Base-by-base conservation (phyloP, 2,113 vertebrate genomes). In the Monopterus albus region DNA sequence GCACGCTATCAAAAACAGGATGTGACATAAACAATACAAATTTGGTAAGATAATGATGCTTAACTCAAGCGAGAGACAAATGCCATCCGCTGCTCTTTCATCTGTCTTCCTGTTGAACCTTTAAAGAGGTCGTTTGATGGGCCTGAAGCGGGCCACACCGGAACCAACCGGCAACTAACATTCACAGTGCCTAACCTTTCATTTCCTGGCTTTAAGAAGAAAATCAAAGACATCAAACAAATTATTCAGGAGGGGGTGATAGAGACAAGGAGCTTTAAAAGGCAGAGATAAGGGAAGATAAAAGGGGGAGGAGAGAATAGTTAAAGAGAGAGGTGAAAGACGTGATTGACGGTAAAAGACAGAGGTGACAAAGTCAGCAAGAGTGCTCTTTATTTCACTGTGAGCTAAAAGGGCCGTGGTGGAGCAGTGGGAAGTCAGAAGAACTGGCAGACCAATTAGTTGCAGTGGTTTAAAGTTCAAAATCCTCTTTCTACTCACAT, bases 161-260 rank as follows among this genome's bases (percentile, higher is more conserved):
- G 79, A 74, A 74, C 49, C 55, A 23, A 49, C 42, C 62, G 8
- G 40, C 67, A 4, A 33, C 65, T 73, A 72, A 73, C 68, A 75
- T 79, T 79, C 74, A 38, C 55, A 67, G 65, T 25, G 2, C 18
- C 72, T 73, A 85, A 75, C 81, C 78, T 88, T 83, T 84, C 18
- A 79, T 83, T 87, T 77, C 62, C 67, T 52, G 50, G 10, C 73
- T 75, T 84, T 66, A 81, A 79, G 72, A 20, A 43, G 58, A 42
- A 76, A 87, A 87, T 83, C 71, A 90, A 87, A 89, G 68, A 63
- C 53, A 13, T 28, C 1, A 59, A 74, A 77, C 70, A 83, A 87
- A 83, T 60, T 42, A 77, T 53, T 82, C 56, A 25, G 65, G 26
- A 52, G 20, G 35, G 53, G 43, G 31, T 70, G 63, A 69, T 23